phyloP scores from a whole-genome alignment of 2,113 vertebrate genomes.

The Eulacestoma nigropectus region DNA sequence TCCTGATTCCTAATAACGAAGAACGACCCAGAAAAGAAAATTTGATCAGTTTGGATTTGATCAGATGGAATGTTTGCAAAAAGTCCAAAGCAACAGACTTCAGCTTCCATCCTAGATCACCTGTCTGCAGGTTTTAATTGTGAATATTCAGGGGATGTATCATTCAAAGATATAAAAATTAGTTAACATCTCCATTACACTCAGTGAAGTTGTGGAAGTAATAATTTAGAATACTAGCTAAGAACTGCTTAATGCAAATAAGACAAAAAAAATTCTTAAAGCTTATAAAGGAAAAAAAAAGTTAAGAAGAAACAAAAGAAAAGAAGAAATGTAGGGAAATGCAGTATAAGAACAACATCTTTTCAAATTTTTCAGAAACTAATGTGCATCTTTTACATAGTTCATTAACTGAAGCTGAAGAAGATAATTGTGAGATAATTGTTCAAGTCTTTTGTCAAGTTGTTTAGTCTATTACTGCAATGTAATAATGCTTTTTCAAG shows the following conservation, averaged over 20 bases:
- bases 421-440: background rate
- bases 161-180: background rate
- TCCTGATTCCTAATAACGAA: background rate
- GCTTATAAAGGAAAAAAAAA: background rate
- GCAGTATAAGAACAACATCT: accelerated
- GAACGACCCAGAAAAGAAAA: background rate
- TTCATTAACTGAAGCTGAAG: background rate
- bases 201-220: background rate
- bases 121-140: background rate
- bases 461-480: background rate
- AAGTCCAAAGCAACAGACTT: background rate
- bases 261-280: background rate
- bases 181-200: background rate
- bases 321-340: background rate
- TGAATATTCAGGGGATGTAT: background rate
- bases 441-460: background rate
- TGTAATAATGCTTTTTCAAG: background rate
- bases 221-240: background rate
- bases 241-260: background rate
- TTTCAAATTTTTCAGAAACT: background rate
- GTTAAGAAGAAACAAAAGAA: background rate
- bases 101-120: background rate
- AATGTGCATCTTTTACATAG: background rate
- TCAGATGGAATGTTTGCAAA: background rate
- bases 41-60: background rate